A percentile compares a stretch with the other conserved stretches of the same genome.
These are phyloP conservation scores for Campylomormyrus numenius DNA, from an alignment of 2,113 vertebrate species.

Conservation along the genomic window DNA sequence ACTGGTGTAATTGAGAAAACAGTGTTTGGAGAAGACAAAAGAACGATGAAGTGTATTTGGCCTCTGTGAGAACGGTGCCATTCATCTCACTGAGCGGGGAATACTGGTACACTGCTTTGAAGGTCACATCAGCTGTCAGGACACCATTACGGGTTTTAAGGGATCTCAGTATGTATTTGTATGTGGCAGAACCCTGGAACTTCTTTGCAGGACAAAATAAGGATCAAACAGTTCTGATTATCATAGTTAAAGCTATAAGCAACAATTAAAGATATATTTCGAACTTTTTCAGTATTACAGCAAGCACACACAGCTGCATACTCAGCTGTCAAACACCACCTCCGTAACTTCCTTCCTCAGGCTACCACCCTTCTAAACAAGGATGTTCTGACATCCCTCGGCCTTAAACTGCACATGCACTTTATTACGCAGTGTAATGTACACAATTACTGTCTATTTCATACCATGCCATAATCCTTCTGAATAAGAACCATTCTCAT, in stretches of 20 bases:
- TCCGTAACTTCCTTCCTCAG: no score
- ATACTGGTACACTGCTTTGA: not conserved
- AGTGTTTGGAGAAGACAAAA: not conserved
- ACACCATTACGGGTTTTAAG: not conserved
- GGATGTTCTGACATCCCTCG: no score
- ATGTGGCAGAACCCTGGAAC: not conserved
- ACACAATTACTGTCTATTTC: no score
- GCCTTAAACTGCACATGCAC: no score
- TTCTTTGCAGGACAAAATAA: not conserved
- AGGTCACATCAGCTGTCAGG: not conserved
- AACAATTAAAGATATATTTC: not conserved
- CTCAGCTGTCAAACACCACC: no score
- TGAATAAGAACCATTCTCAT: no score
- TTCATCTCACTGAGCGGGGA: not conserved
- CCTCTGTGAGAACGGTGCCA: not conserved
- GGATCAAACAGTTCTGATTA: not conserved
- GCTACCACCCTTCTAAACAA: no score
- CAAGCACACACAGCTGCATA: not conserved
- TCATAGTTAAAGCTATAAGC: not conserved
- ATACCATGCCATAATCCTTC: no score
- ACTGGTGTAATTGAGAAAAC: not conserved
- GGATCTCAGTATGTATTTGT: not conserved
- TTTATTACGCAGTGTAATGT: no score
- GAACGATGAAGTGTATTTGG: not conserved
- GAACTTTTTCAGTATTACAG: not conserved